phyloP scores from a whole-genome alignment of 2,797 vertebrate genomes.

The Lagocephalus sceleratus region DNA sequence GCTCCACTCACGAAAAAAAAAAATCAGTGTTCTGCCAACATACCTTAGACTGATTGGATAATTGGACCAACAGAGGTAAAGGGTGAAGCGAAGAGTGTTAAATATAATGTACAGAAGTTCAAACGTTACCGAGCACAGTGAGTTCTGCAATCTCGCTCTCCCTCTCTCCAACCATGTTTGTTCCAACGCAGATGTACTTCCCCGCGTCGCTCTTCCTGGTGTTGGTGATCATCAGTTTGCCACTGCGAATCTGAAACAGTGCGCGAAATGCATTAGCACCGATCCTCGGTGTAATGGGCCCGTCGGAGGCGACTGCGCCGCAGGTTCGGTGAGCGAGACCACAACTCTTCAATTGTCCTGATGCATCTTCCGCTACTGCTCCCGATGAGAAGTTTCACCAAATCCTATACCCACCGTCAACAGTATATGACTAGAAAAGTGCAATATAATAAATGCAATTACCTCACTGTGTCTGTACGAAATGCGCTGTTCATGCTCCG shows the following conservation, averaged over 20 bases:
- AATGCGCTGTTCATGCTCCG: conserved; percentile 1
- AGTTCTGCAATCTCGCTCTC: conserved; percentile 93
- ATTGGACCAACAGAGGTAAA: background rate
- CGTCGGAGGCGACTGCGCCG: too few relatives aligned
- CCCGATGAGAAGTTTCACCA: too few relatives aligned
- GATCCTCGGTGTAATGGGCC: too few relatives aligned
- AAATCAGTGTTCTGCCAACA: background rate
- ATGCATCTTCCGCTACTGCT: too few relatives aligned
- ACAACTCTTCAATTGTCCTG: too few relatives aligned
- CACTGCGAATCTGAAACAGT: conserved; percentile 86
- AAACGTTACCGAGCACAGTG: conserved; percentile 86
- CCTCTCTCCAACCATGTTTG: conserved; percentile 94
- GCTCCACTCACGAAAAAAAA: background rate
- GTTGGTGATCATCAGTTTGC: conserved; percentile 96
- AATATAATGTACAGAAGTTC: conserved; percentile 16
- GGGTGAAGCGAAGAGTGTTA: background rate
- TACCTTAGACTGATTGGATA: background rate
- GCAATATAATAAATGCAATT: too few relatives aligned
- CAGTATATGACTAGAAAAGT: too few relatives aligned
- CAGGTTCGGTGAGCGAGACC: too few relatives aligned
- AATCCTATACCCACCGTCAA: too few relatives aligned
- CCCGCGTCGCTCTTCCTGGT: conserved; percentile 91
- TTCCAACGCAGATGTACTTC: conserved; percentile 92
- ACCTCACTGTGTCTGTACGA: too few relatives aligned
- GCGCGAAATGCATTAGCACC: background rate